Evolutionary conservation across 2,797 vertebrate genomes (phyloP).

Genomic region (Artibeus jamaicensis): DNA sequence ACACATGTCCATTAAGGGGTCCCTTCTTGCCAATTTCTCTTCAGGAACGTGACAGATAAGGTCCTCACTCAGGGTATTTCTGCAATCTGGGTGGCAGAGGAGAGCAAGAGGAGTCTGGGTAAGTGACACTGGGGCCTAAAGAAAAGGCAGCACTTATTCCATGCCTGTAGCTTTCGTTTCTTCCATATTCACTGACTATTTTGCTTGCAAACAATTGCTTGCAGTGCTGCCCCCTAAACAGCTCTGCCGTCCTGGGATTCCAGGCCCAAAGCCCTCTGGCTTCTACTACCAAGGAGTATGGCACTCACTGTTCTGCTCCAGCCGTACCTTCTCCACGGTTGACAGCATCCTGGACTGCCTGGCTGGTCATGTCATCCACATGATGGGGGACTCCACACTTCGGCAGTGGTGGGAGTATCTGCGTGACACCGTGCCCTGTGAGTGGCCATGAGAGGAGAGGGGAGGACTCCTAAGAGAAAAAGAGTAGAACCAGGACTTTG

Average conservation of each 20-base stretch:
- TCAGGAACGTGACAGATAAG: constrained; percentile 55
- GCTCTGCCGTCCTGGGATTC: constrained; percentile 29
- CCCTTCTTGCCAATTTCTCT: not conserved
- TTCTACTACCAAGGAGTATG: constrained; percentile 73
- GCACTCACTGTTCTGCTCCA: constrained; percentile 65
- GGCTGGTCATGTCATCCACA: constrained; percentile 64
- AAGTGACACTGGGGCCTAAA: not conserved
- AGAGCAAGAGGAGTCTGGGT: not conserved
- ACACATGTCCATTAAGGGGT: not conserved
- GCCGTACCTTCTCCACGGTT: constrained; percentile 47
- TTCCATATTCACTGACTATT: not conserved
- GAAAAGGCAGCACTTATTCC: not conserved
- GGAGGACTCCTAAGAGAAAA: not conserved
- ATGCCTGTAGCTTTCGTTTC: not conserved
- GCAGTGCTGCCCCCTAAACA: not conserved
- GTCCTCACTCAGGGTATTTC: constrained; percentile 18
- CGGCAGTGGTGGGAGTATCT: constrained; percentile 79
- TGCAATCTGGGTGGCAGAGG: not conserved
- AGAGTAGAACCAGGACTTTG: not conserved
- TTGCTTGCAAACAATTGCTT: not conserved
- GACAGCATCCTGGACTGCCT: constrained; percentile 63
- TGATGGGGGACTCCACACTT: constrained; percentile 77
- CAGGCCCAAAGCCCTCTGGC: constrained; percentile 64
- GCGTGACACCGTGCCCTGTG: constrained; percentile 63
- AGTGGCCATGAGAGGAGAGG: not conserved